phyloP scores from a whole-genome alignment of 2,888 invertebrate species.

The Drosophila ochracea region DNA sequence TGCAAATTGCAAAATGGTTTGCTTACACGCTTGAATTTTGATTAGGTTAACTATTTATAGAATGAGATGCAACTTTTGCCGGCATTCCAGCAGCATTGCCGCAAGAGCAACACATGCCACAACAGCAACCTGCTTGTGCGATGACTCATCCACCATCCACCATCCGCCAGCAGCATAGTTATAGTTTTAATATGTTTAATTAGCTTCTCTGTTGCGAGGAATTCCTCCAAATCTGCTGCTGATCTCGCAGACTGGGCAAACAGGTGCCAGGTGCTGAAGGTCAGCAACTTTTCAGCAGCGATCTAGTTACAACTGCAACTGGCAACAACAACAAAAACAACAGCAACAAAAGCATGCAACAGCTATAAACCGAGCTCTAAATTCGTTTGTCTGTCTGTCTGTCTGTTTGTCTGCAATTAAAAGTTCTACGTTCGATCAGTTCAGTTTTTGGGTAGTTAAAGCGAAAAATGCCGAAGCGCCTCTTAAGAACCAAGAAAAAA shows the following conservation, averaged over 20 bases:
- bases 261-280: constrained; percentile 73
- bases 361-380: neutral
- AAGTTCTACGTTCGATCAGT: constrained; percentile 7
- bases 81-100: constrained; percentile 63
- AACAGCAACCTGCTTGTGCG: constrained; percentile 46
- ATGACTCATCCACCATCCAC: constrained; percentile 36
- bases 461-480: constrained; percentile 19
- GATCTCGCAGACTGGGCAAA: constrained; percentile 51
- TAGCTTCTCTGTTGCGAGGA: constrained; percentile 42
- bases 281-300: constrained; percentile 61
- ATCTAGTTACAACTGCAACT: constrained; percentile 24
- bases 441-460: constrained; percentile 27
- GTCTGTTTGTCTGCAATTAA: constrained; percentile 25
- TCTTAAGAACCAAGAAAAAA: constrained; percentile 13
- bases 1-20: constrained; percentile 74
- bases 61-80: constrained; percentile 50
- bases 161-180: constrained; percentile 48
- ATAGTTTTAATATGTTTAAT: constrained; percentile 73
- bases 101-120: constrained; percentile 33
- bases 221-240: constrained; percentile 38
- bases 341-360: neutral
- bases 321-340: constrained; percentile 19
- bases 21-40: constrained; percentile 79
- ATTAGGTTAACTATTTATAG: constrained; percentile 80
- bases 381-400: neutral